Base-by-base conservation (phyloP, 2,888 invertebrate genomes). In the Oligia latruncula region DNA sequence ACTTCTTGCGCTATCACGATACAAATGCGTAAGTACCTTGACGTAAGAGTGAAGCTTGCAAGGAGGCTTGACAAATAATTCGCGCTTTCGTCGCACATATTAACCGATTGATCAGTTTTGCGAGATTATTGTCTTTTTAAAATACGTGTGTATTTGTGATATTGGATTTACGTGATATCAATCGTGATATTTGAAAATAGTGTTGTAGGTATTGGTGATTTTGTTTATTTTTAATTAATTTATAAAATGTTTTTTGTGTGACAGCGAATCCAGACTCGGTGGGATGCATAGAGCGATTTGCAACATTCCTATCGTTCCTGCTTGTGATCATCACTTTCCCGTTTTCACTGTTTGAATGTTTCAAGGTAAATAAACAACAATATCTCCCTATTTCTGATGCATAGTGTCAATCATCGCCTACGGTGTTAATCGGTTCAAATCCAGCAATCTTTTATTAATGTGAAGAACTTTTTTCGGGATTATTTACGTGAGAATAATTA, bases 281-380 rank as follows among this genome's bases (percentile, higher is more conserved):
- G 94, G 97, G 98, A 84, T 97, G 98, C 90, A 97, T 98, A 88
- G 98, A 99, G 94, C 96, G 98, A 87, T 95, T 98, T 75, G 98
- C 98, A 29, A 98, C 98, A 23, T 92, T 98, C 70, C 97, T 98
- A 71, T 98, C 98, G 17, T 96, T 98, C 78, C 91, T 98, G 71
- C 94, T 99, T 43, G 97, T 99, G 92, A 96, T 98, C 90, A 92
- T 98, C 84, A 98, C 98, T 5, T 97, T 98, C 90, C 99, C 99
- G 55, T 98, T 99, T 92, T 98, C 99, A 5, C 95, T 99, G 79
- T 98, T 98, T 93, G 98, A 98, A 94, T 98, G 98, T 94, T 98
- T 98, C 94, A 98, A 99, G 97, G 98, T 98, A 96, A 46, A 46
- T 62, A 75, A 74, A 49, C 68, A 17, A 64, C 64, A 40, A 43